Evolutionary conservation across 2,113 vertebrate genomes (phyloP), one percentile per base, ranked within the genome.

Genomic region (Paramisgurnus dabryanus): DNA sequence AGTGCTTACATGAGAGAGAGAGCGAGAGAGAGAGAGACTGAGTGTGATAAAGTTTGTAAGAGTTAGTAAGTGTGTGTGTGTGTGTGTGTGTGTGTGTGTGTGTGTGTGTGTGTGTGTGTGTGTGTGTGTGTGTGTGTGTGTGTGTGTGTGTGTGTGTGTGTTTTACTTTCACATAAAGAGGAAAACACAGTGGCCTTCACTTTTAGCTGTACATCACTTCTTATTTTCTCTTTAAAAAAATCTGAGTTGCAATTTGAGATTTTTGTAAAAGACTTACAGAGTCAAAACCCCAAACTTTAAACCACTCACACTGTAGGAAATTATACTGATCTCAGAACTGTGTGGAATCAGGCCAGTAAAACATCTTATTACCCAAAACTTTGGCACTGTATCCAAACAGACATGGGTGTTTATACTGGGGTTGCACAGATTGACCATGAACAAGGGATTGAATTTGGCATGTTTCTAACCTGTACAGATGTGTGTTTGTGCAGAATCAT

Each of bases 1-100:
- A 58, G 17, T 79, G 68, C 45, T 64, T 45, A 80, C 45, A 39
- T 63, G 22, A 61, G 69, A 41, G 63, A 61, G 80, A 39, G 43
- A 47, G 65, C 22, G 17, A 55, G 60, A 22, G 22, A 22, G 22
- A 22, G 22, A 22, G 22, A 22, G 22, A 22, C 22, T 22, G 60
- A 73, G 79, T 57, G 60, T 55, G 65, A 4, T n/a, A 45, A 2
- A 47, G 15, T 57, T 8, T 75, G 49, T 34, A 34, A 41, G 61
- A 34, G 53, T 63, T 18, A 7, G 53, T 22, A 64, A 67, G 50
- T 60, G 61, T 7, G 50, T 50, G 80, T 74, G 22, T 22, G 22
- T 22, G 22, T 22, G 22, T 22, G 22, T 22, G 22, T 22, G 22
- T 22, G 22, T 22, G 22, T 22, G 22, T 22, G 22, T 22, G 22